Evolutionary conservation across 2,113 vertebrate species (phyloP).

Genomic region (Myodes glareolus): DNA sequence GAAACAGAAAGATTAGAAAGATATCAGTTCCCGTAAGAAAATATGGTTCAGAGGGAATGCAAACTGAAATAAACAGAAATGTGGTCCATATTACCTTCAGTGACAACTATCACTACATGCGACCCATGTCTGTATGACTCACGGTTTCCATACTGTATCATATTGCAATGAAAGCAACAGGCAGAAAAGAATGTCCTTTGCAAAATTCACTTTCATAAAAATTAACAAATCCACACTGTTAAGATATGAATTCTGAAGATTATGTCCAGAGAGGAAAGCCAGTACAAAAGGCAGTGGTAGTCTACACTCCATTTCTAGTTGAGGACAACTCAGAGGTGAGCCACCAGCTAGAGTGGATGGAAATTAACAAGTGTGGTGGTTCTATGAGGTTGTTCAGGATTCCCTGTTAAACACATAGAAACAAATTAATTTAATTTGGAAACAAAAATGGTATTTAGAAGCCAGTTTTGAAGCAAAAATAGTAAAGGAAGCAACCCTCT

Average conservation of each 20-base stretch:
- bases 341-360: neutral
- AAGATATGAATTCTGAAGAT: neutral
- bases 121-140: slow-evolving; percentile 29
- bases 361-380: neutral
- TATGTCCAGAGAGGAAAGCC: neutral
- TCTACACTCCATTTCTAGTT: neutral
- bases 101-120: slow-evolving; percentile 7
- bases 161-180: neutral
- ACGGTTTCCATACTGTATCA: slow-evolving; percentile 24
- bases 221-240: slow-evolving; percentile 21
- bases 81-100: slow-evolving; percentile 44
- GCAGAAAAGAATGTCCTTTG: neutral
- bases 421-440: slow-evolving; percentile 38
- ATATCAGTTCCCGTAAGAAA: slow-evolving; percentile 84
- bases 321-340: neutral
- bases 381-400: neutral
- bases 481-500: neutral
- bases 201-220: neutral
- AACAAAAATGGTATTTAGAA: slow-evolving; percentile 47
- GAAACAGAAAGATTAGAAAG: slow-evolving; percentile 65
- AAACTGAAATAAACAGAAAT: slow-evolving; percentile 82
- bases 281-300: neutral
- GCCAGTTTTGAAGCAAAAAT: neutral
- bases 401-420: neutral
- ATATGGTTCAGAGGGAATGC: slow-evolving; percentile 80